Base-by-base conservation (phyloP, 2,888 invertebrate species). In the Craniophora ligustri region DNA sequence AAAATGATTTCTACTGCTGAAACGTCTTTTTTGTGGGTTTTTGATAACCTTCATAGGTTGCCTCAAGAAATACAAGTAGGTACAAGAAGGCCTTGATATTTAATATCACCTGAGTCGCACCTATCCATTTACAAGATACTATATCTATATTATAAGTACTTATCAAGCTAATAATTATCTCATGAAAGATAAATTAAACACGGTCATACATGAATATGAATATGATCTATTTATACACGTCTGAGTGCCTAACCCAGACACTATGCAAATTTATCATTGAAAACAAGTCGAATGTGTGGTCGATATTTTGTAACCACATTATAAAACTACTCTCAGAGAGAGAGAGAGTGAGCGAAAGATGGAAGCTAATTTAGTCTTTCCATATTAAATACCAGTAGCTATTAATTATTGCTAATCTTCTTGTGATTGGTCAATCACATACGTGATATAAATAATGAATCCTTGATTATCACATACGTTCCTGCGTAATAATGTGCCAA, bases 401-500 rank as follows among this genome's bases (percentile, higher is more conserved):
- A 34, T n/a, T n/a, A n/a, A n/a, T n/a, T n/a, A n/a, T 3, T 51
- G 21, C 31, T 48, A 48, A 63, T 53, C 36, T 47, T 5, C 14
- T 47, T 35, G 23, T 40, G 42, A 58, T 47, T 48, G 42, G 42
- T 53, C 14, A 44, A 48, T 53, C 31, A 34, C 10, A n/a, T 10
- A n/a, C 10, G 23, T 10, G 10, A 23, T n/a, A 23, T 23, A 23
- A 2, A 23, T 23, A n/a, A 26, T n/a, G 3, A n/a, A 32, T 32
- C 19, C 16, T 16, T 10, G 0, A 31, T 31, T 31, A 34, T 34
- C 34, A 5, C 2, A 32, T 21, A 30, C 8, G 21, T 30, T n/a
- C 39, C 19, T 15, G 55, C 32, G 26, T 31, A 34, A 18, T 23
- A 7, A 16, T 31, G n/a, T 31, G 31, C 19, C 26, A 26, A 26